Evolutionary conservation across 2,797 vertebrate species (phyloP).

Genomic region (Pseudomugil gertrudae): DNA sequence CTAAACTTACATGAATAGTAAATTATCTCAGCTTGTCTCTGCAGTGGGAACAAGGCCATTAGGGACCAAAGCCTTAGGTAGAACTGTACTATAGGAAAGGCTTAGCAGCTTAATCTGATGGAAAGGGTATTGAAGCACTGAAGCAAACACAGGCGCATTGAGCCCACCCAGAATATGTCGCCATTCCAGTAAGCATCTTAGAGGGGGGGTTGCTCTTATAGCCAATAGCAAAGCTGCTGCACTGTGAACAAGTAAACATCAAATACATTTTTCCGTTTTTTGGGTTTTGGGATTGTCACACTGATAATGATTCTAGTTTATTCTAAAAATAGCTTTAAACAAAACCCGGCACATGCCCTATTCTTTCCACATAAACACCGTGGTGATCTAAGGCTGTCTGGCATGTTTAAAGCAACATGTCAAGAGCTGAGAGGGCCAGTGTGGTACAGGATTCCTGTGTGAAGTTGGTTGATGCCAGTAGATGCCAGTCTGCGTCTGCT

Average conservation of each 20-base stretch:
- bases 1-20: slow-evolving; percentile 15
- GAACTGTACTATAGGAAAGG: slow-evolving; percentile 37
- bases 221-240: slow-evolving; percentile 23
- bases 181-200: slow-evolving; percentile 54
- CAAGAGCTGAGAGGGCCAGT: slow-evolving; percentile 26
- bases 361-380: slow-evolving; percentile 4
- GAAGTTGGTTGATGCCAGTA: slow-evolving; percentile 40
- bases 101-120: slow-evolving; percentile 65
- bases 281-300: slow-evolving; percentile 9
- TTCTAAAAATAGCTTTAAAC: slow-evolving; percentile 27
- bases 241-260: slow-evolving; percentile 10
- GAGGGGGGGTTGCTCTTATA: slow-evolving; percentile 40
- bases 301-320: slow-evolving; percentile 17
- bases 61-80: slow-evolving; percentile 32
- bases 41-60: slow-evolving; percentile 37
- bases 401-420: slow-evolving; percentile 12
- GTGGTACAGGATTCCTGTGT: slow-evolving; percentile 17
- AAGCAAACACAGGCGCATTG: slow-evolving; percentile 18
- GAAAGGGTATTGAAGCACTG: slow-evolving; percentile 62
- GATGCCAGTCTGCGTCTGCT: slow-evolving; percentile 57
- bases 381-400: slow-evolving; percentile 26
- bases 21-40: slow-evolving; percentile 30
- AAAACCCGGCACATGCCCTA: slow-evolving; percentile 14
- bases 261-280: not conserved
- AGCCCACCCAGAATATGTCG: slow-evolving; percentile 53